Percentiles rank a stretch among this genome's conserved stretches.
Conservation (phyloP, 2,113 vertebrate genomes). For the Phyllostomus hastatus region DNA sequence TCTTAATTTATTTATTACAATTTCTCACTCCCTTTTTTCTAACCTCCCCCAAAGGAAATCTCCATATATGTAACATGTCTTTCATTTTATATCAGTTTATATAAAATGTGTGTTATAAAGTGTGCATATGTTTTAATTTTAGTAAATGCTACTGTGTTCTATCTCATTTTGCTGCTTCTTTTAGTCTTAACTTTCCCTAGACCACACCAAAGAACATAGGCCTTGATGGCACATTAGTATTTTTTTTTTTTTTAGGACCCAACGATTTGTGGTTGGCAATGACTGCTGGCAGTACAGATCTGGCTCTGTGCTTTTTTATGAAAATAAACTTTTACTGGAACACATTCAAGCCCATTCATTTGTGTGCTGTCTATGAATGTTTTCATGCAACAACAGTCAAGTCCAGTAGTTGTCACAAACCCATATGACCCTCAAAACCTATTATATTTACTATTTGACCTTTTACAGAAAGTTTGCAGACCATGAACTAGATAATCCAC, state of each 20-base stretch:
- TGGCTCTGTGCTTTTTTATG: background rate
- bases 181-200: background rate
- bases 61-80: background rate
- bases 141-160: background rate
- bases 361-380: background rate
- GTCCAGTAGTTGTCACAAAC: background rate
- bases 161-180: background rate
- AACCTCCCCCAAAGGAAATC: background rate
- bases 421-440: background rate
- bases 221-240: background rate
- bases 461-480: background rate
- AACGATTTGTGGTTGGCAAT: background rate
- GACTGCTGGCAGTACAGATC: background rate
- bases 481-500: background rate
- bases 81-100: background rate
- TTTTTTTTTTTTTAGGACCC: background rate
- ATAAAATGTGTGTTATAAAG: background rate
- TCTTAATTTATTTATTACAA: background rate
- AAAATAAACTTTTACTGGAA: background rate
- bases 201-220: background rate
- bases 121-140: background rate
- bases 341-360: background rate
- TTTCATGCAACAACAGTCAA: background rate
- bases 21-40: background rate
- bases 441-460: background rate